These are phyloP conservation scores for Oenanthe oenanthe DNA, from an alignment of 2,113 vertebrate genomes.

Conservation along the genomic window DNA sequence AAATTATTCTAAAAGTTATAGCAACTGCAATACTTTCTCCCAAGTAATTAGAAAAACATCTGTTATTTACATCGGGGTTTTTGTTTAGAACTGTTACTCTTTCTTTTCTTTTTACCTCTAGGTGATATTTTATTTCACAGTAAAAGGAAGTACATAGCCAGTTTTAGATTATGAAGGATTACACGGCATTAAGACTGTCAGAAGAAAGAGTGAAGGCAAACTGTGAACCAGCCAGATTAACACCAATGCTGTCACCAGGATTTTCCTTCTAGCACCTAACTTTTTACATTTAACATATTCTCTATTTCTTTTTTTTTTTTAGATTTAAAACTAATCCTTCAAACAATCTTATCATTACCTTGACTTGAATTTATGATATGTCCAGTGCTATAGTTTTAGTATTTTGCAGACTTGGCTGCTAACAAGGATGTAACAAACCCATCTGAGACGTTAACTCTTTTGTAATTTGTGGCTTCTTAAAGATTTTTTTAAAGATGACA, in stretches of 20 bases:
- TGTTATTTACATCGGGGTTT: background rate
- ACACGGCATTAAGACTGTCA: background rate
- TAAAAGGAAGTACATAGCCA: background rate
- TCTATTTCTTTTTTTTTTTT: background rate
- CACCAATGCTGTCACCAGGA: background rate
- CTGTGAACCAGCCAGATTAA: background rate
- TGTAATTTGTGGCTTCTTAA: background rate
- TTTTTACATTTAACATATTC: background rate
- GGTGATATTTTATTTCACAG: background rate
- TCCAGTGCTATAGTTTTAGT: background rate
- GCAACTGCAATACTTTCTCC: background rate
- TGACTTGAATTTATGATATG: background rate
- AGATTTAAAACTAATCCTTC: background rate
- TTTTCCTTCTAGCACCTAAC: background rate
- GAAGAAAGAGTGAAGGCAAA: background rate
- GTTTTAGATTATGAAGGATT: background rate
- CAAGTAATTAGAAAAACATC: background rate
- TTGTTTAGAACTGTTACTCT: background rate
- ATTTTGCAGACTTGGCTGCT: background rate
- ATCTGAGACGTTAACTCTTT: background rate
- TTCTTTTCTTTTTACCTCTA: background rate
- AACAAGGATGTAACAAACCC: background rate
- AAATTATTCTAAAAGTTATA: background rate
- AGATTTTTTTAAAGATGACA: background rate
- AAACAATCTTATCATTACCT: background rate